These are phyloP conservation scores for Catocala sponsa DNA, from an alignment of 2,888 invertebrate genomes.

Conservation along the genomic window DNA sequence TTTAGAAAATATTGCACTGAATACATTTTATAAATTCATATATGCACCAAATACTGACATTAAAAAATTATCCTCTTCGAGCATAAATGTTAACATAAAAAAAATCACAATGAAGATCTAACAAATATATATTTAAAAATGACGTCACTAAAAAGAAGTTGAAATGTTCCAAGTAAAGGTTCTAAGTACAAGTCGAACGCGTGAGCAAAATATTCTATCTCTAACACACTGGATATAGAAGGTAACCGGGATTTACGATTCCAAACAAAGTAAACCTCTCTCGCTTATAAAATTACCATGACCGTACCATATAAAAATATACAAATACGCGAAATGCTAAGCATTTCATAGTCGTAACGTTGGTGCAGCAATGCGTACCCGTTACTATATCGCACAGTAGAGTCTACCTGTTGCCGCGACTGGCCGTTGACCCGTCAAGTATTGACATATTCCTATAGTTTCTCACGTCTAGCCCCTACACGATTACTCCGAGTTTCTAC, in stretches of 20 bases:
- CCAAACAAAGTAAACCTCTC: not conserved
- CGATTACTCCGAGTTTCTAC: slow-evolving; percentile 69
- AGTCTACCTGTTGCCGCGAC: slow-evolving; percentile 75
- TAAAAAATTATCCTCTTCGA: no score
- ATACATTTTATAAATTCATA: no score
- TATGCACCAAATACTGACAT: no score
- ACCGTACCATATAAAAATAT: slow-evolving; percentile 17
- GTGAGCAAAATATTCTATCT: no score
- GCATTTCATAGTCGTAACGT: slow-evolving; percentile 51
- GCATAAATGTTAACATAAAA: no score
- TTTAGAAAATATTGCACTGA: no score
- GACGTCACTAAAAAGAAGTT: no score
- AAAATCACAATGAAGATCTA: no score
- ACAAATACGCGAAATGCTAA: slow-evolving; percentile 38
- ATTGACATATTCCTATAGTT: slow-evolving; percentile 88
- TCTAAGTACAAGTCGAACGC: no score
- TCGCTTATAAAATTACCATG: slow-evolving; percentile 12
- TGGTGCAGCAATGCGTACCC: slow-evolving; percentile 55
- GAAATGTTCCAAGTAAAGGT: no score
- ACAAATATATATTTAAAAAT: no score
- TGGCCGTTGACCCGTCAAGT: slow-evolving; percentile 87
- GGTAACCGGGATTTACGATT: not conserved
- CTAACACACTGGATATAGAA: no score
- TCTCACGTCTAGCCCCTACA: slow-evolving; percentile 81
- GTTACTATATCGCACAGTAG: slow-evolving; percentile 76